phyloP scores from a whole-genome alignment of 2,888 invertebrate genomes.

The Xestobium rufovillosum region DNA sequence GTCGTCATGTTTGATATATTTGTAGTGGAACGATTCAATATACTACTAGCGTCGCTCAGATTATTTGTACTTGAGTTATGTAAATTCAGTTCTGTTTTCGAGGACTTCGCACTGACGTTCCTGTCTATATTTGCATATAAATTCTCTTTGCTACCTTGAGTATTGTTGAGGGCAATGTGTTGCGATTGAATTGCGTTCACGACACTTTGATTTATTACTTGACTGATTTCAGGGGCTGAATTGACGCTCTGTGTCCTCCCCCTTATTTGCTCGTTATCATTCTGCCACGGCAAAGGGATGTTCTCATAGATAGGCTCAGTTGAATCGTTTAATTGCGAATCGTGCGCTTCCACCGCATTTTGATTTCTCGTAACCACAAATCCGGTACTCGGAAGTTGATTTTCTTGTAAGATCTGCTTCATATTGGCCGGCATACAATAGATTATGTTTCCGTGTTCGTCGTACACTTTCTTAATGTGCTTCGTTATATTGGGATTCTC shows the following conservation, averaged over 20 bases:
- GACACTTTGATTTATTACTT: slow-evolving; percentile 35
- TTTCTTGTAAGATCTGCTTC: slow-evolving; percentile 42
- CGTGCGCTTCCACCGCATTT: slow-evolving; percentile 36
- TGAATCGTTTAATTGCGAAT: slow-evolving; percentile 38
- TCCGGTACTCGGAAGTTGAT: slow-evolving; percentile 40
- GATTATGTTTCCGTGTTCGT: slow-evolving; percentile 56
- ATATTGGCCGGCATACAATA: slow-evolving; percentile 53
- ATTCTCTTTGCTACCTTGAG: slow-evolving; percentile 34
- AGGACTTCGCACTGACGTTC: slow-evolving; percentile 23
- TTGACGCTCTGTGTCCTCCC: slow-evolving; percentile 61
- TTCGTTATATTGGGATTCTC: slow-evolving; percentile 53
- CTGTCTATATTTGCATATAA: slow-evolving; percentile 37
- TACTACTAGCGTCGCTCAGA: slow-evolving; percentile 23
- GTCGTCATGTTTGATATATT: slow-evolving; percentile 16
- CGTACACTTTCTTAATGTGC: slow-evolving; percentile 54
- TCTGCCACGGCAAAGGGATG: slow-evolving; percentile 63
- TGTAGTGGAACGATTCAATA: slow-evolving; percentile 23
- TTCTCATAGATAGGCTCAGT: slow-evolving; percentile 78
- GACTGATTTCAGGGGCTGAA: slow-evolving; percentile 56
- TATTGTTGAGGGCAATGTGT: slow-evolving; percentile 16
- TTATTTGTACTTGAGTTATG: slow-evolving; percentile 19
- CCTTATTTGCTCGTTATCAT: slow-evolving; percentile 35
- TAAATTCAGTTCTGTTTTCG: slow-evolving; percentile 26
- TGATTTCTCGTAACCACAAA: slow-evolving; percentile 48
- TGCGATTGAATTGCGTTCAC: slow-evolving; percentile 33